Base-by-base conservation (phyloP, 1,140 invertebrate genomes). In the Carposina sasakii region DNA sequence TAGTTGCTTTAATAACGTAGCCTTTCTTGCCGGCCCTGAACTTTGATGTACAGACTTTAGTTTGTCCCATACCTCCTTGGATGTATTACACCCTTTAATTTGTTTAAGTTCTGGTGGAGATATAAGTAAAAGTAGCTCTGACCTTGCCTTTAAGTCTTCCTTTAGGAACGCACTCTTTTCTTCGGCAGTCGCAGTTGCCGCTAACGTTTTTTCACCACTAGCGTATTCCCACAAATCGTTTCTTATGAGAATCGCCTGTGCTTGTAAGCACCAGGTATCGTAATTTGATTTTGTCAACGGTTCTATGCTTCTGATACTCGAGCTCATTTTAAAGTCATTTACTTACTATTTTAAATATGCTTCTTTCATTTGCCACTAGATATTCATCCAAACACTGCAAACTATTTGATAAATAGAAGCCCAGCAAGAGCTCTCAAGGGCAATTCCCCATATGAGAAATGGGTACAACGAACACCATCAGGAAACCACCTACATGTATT, bases 1-100 rank as follows among this genome's bases (percentile, higher is more conserved):
- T 3, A 72, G 39, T 17, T 52, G 37, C 39, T 58, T 55, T 21
- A 60, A 20, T 10, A 54, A 28, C 21, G 55, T 16, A 30, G 44
- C 52, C 33, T 52, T 52, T 39, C 43, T 23, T 6, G 43, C 50
- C 15, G 41, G 49, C 2, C 49, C 49, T 28, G 24, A 40, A 15
- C 48, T 52, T 10, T 21, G 31, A 19, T 57, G 46, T 22, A 48
- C 40, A 12, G 0, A 19, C 24, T 60, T 37, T 12, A 57, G 31
- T 48, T 52, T 52, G 10, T 40, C 22, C 49, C 54, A 60, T 1
- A 60, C 22, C 3, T 43, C 39, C 16, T 47, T 36, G 1, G 57
- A 34, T 12, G 54, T 52, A 6, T 13, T 44, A 16, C 53, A 60
- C 2, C 34, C 19, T 26, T 41, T 52, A 10, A 60, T 50, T 15